A percentile compares a stretch with the other conserved stretches of the same genome.
phyloP scores from a whole-genome alignment of 2,113 vertebrate genomes.

The Syngnathus typhle region DNA sequence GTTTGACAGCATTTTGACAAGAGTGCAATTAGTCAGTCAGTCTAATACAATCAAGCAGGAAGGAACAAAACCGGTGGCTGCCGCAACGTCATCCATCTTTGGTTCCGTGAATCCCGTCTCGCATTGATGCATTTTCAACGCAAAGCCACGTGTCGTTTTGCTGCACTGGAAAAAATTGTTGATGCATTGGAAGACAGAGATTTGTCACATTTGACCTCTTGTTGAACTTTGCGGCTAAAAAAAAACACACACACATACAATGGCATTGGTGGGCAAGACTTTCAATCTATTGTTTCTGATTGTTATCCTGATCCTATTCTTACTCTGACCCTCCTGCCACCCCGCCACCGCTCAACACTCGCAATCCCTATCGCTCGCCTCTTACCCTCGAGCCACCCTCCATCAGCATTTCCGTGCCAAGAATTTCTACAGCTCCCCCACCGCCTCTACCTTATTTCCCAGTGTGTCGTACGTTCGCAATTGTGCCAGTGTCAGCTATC shows the following conservation, averaged over 20 bases:
- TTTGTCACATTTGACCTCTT: conserved; percentile 5
- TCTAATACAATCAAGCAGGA: conserved; percentile 24
- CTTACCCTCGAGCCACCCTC: conserved; percentile 50
- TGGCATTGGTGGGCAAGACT: background rate
- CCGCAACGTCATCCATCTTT: conserved; percentile 18
- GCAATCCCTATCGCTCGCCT: conserved; percentile 47
- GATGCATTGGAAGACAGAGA: conserved; percentile 19
- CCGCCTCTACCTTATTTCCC: conserved; percentile 23
- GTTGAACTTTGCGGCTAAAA: conserved; percentile 18
- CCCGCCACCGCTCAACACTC: conserved; percentile 37
- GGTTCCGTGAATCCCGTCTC: background rate
- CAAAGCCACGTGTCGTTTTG: conserved; percentile 9
- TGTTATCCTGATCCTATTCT: background rate
- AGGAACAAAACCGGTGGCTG: conserved; percentile 30
- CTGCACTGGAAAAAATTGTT: conserved; percentile 21
- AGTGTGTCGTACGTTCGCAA: conserved; percentile 44
- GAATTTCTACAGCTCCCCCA: conserved; percentile 18
- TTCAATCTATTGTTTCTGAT: background rate
- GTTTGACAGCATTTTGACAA: conserved; percentile 40
- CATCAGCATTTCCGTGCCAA: conserved; percentile 18
- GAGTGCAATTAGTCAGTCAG: conserved; percentile 34
- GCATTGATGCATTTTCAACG: conserved; percentile 7
- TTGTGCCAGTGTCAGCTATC: conserved; percentile 56
- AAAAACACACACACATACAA: background rate
- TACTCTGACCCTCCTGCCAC: conserved; percentile 11